These are phyloP conservation scores for Ecliptopera silaceata DNA, from an alignment of 2,888 invertebrate species.

Conservation along the genomic window DNA sequence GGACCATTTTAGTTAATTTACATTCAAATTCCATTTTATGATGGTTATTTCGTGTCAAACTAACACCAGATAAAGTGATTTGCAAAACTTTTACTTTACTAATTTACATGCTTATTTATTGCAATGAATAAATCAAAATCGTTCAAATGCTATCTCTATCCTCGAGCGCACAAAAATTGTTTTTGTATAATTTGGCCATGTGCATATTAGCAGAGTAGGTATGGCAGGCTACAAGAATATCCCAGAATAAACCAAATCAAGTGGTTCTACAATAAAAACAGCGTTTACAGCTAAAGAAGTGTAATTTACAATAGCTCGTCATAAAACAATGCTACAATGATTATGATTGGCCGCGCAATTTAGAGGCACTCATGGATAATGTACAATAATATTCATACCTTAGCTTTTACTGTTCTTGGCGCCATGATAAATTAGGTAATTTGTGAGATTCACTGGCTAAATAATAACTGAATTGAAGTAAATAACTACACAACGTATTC, in stretches of 20 bases:
- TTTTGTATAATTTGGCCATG: constrained; percentile 7
- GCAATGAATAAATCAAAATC: not conserved
- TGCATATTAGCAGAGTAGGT: not conserved
- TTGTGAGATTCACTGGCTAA: constrained; percentile 24
- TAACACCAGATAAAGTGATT: not conserved
- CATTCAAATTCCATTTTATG: not conserved
- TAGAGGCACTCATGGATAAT: not conserved
- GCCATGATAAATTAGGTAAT: constrained; percentile 60
- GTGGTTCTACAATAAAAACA: not conserved
- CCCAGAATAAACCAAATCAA: not conserved
- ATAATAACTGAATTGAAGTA: constrained; percentile 14
- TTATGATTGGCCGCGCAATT: constrained; percentile 40
- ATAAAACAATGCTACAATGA: constrained; percentile 59
- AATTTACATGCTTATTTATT: no score
- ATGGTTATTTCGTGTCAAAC: not conserved
- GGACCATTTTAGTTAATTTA: no score
- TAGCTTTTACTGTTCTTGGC: constrained; percentile 67
- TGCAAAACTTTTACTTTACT: no score
- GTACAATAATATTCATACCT: constrained; percentile 53
- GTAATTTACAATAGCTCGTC: constrained; percentile 30
- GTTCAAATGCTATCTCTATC: not conserved
- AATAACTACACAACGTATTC: constrained; percentile 21
- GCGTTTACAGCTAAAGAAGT: not conserved
- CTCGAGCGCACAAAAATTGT: not conserved
- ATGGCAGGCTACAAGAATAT: not conserved